phyloP scores from a whole-genome alignment of 2,888 invertebrate species.

The Lasioglossum morio region DNA sequence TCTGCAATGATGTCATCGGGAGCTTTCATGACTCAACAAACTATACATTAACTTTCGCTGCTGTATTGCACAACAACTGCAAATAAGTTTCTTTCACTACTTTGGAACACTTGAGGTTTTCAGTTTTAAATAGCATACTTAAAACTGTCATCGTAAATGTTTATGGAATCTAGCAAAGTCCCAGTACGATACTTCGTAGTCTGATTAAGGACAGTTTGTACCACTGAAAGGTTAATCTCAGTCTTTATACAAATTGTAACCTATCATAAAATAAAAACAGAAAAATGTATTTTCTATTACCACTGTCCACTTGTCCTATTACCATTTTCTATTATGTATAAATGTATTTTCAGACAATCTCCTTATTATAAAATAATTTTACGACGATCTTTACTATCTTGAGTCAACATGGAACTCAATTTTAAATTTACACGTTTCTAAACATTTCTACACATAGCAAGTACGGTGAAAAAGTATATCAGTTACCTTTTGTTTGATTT shows the following conservation, averaged over 20 bases:
- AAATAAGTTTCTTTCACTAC: not conserved
- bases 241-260: not conserved
- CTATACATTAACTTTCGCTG: no score
- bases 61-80: not conserved
- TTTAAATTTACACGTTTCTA: no score
- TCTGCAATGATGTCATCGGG: not conserved
- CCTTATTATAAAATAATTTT: not conserved
- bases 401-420: no score
- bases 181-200: not conserved
- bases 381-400: no score
- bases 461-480: no score
- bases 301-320: no score
- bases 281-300: not conserved
- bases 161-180: not conserved
- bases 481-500: no score
- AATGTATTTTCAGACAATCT: no score
- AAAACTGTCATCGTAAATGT: not conserved
- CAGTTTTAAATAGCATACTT: no score
- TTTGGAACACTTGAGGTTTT: not conserved
- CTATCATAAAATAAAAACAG: not conserved
- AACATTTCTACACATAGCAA: no score
- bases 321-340: no score
- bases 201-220: not conserved
- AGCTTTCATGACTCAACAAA: not conserved
- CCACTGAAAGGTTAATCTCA: not conserved